A percentile compares a stretch with the other conserved stretches of the same genome.
Evolutionary conservation across 1,140 invertebrate species (phyloP).

Genomic region (Reticulitermes speratus): DNA sequence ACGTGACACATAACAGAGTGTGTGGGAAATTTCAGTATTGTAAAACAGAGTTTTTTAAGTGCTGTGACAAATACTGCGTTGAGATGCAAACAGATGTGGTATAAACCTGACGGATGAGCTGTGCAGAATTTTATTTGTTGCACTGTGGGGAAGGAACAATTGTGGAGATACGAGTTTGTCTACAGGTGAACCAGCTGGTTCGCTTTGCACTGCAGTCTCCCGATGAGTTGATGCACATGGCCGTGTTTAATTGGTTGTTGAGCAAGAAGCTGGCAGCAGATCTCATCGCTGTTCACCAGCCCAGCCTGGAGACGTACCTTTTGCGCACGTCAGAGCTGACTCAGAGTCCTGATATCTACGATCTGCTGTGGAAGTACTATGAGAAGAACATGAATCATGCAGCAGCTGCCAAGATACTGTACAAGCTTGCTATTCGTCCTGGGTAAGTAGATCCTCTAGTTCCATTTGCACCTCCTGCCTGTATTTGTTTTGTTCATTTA

Average conservation of each 20-base stretch:
- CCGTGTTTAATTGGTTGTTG: constrained; percentile 93
- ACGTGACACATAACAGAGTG: too few species aligned
- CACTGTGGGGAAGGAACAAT: not conserved
- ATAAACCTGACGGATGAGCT: too few species aligned
- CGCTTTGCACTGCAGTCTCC: constrained; percentile 53
- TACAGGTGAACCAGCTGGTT: constrained; percentile 42
- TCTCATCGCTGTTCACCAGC: constrained; percentile 72
- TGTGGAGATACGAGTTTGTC: not conserved
- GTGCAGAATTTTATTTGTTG: not conserved
- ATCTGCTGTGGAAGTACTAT: constrained; percentile 95
- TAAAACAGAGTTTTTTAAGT: too few species aligned
- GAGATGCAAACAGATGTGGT: too few species aligned
- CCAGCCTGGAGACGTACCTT: constrained; percentile 73
- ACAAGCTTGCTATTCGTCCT: constrained; percentile 79
- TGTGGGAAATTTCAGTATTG: too few species aligned
- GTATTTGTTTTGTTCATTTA: too few species aligned
- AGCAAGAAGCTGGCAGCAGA: constrained; percentile 72
- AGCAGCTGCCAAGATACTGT: constrained; percentile 88
- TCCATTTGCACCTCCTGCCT: too few species aligned
- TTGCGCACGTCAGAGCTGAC: constrained; percentile 55
- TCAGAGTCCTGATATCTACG: constrained; percentile 63
- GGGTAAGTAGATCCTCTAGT: constrained; percentile 52
- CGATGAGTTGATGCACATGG: constrained; percentile 88
- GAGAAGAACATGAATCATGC: constrained; percentile 89
- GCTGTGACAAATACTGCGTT: too few species aligned